Evolutionary conservation across 2,113 vertebrate genomes (phyloP).

Genomic region (Vulpes ferrilata): DNA sequence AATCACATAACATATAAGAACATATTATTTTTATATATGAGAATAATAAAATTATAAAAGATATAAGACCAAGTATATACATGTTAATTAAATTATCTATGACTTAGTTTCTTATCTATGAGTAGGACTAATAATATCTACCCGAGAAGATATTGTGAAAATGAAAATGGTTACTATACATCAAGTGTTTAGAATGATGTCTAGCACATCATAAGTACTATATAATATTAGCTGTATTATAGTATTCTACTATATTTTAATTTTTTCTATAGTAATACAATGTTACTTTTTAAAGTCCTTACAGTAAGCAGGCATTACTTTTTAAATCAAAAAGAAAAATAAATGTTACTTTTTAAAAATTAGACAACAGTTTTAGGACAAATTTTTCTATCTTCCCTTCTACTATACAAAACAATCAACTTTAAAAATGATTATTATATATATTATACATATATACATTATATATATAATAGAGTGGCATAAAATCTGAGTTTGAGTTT

Average conservation of each 20-base stretch:
- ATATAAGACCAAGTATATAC: not conserved
- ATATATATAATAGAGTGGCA: not conserved
- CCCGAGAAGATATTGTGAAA: not conserved
- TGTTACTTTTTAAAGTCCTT: not conserved
- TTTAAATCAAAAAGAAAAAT: conserved; percentile 10
- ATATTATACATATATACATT: not conserved
- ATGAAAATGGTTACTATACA: not conserved
- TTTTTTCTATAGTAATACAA: not conserved
- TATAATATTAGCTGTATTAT: not conserved
- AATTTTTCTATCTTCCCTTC: not conserved
- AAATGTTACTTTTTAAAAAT: not conserved
- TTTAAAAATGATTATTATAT: not conserved
- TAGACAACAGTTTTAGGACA: not conserved
- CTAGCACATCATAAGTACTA: not conserved
- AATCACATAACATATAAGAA: not conserved
- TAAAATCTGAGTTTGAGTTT: conserved; percentile 25
- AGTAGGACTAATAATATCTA: conserved; percentile 21
- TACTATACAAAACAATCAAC: not conserved
- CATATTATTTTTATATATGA: not conserved
- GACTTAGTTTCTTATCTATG: not conserved
- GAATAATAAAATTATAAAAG: not conserved
- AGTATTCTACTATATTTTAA: not conserved
- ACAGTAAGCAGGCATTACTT: not conserved
- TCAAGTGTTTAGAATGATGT: not conserved
- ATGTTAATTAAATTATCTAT: not conserved